phyloP scores from a whole-genome alignment of 2,888 invertebrate species.

The Dynastes hyllus region DNA sequence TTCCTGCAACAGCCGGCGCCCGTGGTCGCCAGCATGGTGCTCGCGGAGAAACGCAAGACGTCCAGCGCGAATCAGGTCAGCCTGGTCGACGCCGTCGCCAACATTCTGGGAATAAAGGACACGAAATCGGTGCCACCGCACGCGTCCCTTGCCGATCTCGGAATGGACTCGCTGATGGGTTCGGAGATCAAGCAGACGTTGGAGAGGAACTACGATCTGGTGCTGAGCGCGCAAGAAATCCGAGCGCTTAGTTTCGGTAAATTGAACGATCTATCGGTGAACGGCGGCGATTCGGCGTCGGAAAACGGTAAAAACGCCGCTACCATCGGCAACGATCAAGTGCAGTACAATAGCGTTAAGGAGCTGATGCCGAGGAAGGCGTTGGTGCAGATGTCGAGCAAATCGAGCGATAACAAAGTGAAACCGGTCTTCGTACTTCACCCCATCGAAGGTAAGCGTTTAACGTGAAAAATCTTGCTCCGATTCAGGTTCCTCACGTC shows the following conservation, averaged over 20 bases:
- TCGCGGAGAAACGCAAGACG: constrained; percentile 87
- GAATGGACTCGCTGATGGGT: constrained; percentile 99
- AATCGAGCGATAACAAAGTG: constrained; percentile 68
- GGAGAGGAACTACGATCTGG: constrained; percentile 93
- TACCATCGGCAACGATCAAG: constrained; percentile 66
- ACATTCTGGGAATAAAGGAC: constrained; percentile 94
- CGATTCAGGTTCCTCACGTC: not conserved
- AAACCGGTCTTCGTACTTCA: constrained; percentile 82
- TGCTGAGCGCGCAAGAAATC: constrained; percentile 93
- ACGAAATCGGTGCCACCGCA: constrained; percentile 83
- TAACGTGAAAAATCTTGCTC: not conserved
- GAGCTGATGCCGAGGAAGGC: constrained; percentile 86
- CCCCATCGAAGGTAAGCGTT: constrained; percentile 83
- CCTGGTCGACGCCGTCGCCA: constrained; percentile 87
- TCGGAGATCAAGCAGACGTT: constrained; percentile 98
- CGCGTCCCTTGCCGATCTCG: constrained; percentile 92
- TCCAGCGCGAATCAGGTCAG: constrained; percentile 76
- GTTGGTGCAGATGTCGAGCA: constrained; percentile 80
- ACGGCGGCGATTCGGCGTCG: constrained; percentile 60
- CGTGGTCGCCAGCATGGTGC: constrained; percentile 87
- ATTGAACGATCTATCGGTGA: constrained; percentile 76
- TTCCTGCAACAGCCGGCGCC: constrained; percentile 94
- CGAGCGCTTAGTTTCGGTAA: constrained; percentile 86
- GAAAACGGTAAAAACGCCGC: constrained; percentile 53
- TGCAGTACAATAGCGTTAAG: constrained; percentile 73